Percentiles rank a stretch among this genome's conserved stretches.
Conservation (phyloP, 2,113 vertebrate species). For the Seriola dumerili region DNA sequence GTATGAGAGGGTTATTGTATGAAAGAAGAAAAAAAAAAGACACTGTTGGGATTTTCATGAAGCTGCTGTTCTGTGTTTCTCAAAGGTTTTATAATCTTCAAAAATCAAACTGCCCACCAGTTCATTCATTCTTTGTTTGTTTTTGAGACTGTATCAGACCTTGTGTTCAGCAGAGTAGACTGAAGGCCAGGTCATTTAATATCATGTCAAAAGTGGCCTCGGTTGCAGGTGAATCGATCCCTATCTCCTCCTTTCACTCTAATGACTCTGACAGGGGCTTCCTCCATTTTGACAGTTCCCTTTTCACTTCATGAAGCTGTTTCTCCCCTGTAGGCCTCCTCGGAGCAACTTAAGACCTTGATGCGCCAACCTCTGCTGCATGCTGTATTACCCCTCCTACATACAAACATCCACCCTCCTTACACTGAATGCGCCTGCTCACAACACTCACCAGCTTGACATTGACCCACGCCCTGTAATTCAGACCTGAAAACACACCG, state of each 20-base stretch:
- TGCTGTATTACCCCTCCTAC: slow-evolving; percentile 51
- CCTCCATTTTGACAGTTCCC: slow-evolving; percentile 67
- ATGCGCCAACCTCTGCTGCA: slow-evolving; percentile 43
- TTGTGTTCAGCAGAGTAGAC: slow-evolving; percentile 43
- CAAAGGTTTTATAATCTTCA: slow-evolving; percentile 19
- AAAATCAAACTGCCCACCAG: slow-evolving; percentile 31
- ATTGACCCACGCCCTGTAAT: slow-evolving; percentile 64
- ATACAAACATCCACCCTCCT: slow-evolving; percentile 37
- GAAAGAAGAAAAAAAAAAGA: slow-evolving; percentile 18
- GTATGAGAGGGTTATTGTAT: slow-evolving; percentile 13
- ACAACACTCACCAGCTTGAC: slow-evolving; percentile 55
- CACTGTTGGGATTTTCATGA: slow-evolving; percentile 18
- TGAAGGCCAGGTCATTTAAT: slow-evolving; percentile 79
- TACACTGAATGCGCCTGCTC: slow-evolving; percentile 33
- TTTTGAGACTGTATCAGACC: slow-evolving; percentile 36
- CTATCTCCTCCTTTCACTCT: slow-evolving; percentile 68
- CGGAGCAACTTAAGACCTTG: slow-evolving; percentile 67
- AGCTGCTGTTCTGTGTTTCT: slow-evolving; percentile 21
- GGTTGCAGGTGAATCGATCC: slow-evolving; percentile 82
- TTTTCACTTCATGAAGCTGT: slow-evolving; percentile 60
- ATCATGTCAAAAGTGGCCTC: slow-evolving; percentile 79
- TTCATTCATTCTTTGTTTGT: slow-evolving; percentile 45
- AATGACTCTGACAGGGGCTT: slow-evolving; percentile 70
- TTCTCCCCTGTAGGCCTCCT: slow-evolving; percentile 61
- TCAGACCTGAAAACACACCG: slow-evolving; percentile 59